Evolutionary conservation across 2,113 vertebrate species (phyloP), one percentile per base, ranked within the genome.

Genomic region (Psittacara wagleri): DNA sequence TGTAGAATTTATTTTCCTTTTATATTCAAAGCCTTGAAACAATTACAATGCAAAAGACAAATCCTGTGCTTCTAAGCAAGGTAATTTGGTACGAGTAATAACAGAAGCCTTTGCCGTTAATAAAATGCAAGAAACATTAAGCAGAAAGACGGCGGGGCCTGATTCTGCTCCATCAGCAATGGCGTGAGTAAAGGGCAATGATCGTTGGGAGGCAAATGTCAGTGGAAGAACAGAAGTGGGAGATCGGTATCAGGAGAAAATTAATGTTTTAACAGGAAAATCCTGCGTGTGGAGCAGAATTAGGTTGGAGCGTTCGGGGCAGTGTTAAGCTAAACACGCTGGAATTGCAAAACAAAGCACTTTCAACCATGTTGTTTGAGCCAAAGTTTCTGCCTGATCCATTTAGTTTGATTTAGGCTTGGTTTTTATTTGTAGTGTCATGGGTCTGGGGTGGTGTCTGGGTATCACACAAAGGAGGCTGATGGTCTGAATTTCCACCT

Each of bases 1-100:
- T 54, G 66, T 52, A 72, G 81, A 73, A 86, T 88, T 96, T 95
- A 62, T 92, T 96, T 94, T 92, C 66, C 86, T 94, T 91, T 95
- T 89, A 33, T 87, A 73, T 79, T 92, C 93, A 95, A 94, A 93
- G 81, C 79, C 80, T 88, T 91, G 86, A 92, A 94, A 93, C 86
- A 84, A 59, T 79, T 89, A 44, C 48, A 66, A 8, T 8, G 66
- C 24, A 12, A 43, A 89, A 94, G 86, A 84, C 69, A 79, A 91
- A 92, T 55, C 64, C 76, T 41, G 43, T 48, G 73, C 85, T 88
- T 82, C 81, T 75, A 52, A 95, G 83, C 66, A 70, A 64, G 64
- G 39, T 73, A 64, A 68, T 95, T 92, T 69, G 68, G 64, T 84
- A 12, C 83, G 76, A 96, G 77, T 35, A 91, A 79, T 66, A 80